Conservation (phyloP, 2,888 invertebrate genomes). For the Leucoptera coffeella region DNA sequence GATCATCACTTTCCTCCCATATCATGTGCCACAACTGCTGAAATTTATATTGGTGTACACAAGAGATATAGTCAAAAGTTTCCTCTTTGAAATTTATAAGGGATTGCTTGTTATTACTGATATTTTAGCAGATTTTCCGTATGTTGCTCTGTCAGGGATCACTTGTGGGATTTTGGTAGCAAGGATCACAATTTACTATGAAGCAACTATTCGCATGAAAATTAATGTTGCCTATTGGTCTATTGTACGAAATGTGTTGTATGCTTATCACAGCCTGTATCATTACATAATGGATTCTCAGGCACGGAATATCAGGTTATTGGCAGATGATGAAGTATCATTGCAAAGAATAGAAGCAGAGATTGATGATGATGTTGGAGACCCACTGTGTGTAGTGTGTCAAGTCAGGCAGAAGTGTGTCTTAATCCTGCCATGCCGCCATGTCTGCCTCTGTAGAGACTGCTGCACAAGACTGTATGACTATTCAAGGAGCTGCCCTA, state of each 20-base stretch:
- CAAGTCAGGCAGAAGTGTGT: slow-evolving; percentile 51
- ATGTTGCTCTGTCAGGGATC: slow-evolving; percentile 36
- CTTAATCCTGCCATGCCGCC: slow-evolving; percentile 47
- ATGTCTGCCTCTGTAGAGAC: slow-evolving; percentile 48
- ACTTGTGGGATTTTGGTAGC: slow-evolving; percentile 26
- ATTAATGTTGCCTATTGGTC: slow-evolving; percentile 22
- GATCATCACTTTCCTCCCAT: slow-evolving; percentile 29
- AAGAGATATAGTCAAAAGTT: slow-evolving; percentile 11
- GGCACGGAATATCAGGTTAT: slow-evolving; percentile 23
- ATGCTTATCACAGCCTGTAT: slow-evolving; percentile 24
- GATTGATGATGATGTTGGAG: slow-evolving; percentile 17
- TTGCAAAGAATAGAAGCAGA: slow-evolving; percentile 11
- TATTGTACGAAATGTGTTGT: slow-evolving; percentile 23
- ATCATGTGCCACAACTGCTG: slow-evolving; percentile 27
- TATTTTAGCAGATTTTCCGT: slow-evolving; percentile 40
- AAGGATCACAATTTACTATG: slow-evolving; percentile 25
- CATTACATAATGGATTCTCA: slow-evolving; percentile 36
- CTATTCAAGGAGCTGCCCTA: slow-evolving; percentile 45
- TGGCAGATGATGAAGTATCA: slow-evolving; percentile 20
- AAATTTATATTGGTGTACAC: slow-evolving; percentile 14
- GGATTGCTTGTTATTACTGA: slow-evolving; percentile 27
- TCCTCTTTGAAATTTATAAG: slow-evolving; percentile 21
- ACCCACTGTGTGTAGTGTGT: slow-evolving; percentile 47
- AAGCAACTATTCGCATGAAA: slow-evolving; percentile 16
- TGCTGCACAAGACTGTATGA: slow-evolving; percentile 41